Percentiles rank a stretch among this genome's conserved stretches.
Conservation (phyloP, 1,140 invertebrate genomes). For the Drosophila jambulina region DNA sequence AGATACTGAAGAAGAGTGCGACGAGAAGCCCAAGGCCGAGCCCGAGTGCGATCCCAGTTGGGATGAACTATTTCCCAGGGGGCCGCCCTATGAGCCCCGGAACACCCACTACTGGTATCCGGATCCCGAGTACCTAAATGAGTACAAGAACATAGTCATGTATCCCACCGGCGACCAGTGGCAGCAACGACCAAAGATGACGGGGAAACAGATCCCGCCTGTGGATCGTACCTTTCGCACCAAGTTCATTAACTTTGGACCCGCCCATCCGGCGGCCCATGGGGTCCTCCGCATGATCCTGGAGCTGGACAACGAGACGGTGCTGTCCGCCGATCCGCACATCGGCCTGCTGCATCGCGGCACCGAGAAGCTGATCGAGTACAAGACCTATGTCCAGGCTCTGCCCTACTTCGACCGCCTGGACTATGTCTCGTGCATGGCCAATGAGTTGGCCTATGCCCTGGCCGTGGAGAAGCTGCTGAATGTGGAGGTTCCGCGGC, state of each 20-base stretch:
- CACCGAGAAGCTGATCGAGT: constrained; percentile 94
- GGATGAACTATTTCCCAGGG: constrained; percentile 14
- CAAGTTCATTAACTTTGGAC: constrained; percentile 92
- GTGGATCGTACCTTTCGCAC: constrained; percentile 87
- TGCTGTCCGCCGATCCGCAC: constrained; percentile 83
- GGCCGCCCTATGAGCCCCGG: constrained; percentile 32
- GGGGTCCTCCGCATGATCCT: constrained; percentile 92
- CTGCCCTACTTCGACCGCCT: constrained; percentile 94
- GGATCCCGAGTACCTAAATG: constrained; percentile 86
- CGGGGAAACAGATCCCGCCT: constrained; percentile 61
- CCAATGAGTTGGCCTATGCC: constrained; percentile 91
- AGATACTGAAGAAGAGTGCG: neutral
- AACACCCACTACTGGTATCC: constrained; percentile 68
- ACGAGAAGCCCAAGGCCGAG: neutral
- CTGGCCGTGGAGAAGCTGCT: constrained; percentile 93
- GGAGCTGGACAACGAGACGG: constrained; percentile 91
- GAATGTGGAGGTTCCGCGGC: constrained; percentile 90
- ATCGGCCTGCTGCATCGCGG: constrained; percentile 87
- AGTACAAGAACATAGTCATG: constrained; percentile 87
- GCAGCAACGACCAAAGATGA: constrained; percentile 78
- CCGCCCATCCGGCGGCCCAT: constrained; percentile 94
- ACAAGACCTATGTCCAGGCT: constrained; percentile 93
- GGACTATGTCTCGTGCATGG: constrained; percentile 94
- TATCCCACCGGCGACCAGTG: constrained; percentile 86
- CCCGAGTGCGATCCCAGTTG: constrained; percentile 28